Base-by-base conservation (phyloP, 1,140 invertebrate species). In the Drosophila obscura region DNA sequence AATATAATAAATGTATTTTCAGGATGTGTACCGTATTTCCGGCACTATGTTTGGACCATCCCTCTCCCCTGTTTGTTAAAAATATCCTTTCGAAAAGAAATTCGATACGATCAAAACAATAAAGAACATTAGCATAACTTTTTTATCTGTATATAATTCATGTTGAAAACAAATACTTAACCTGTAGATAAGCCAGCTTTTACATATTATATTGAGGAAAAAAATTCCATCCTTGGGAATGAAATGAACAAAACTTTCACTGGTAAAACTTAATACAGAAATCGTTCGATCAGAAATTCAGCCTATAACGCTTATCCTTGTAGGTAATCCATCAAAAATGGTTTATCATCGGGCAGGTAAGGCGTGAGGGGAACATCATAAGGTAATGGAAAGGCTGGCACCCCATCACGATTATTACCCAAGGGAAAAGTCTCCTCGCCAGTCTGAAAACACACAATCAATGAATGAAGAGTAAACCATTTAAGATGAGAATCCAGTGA, bases 281-380 rank as follows among this genome's bases (percentile, higher is more conserved):
- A 31, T 57, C 39, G 41, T 50, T n/a, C 1, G 5, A 46, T 57
- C 43, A 62, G 58, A 44, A 50, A 45, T n/a, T 15, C 13, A 4
- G 1, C 9, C 8, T 9, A 19, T 4, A n/a, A 44, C 22, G 5
- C 1, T 75, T 8, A 84, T 6, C 81, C 63, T 15, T 82, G 84
- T 13, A 91, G 56, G 63, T 90, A 92, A 74, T 92, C 89, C 89
- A 92, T 92, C 5, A 92, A 49, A 89, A 94, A 96, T 2, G 95
- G 94, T 62, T 92, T 93, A 93, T 96, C 96, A 64, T 90, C 88
- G 1, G 84, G 77, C 5, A 82, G 91, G 90, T 97, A 97, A 2
- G 93, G 93, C 1, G 93, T 93, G 31, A 96, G 90, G 4, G 96
- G 96, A 4, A 96, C 83, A 93, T 97, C 96, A 90, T 95, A 97